Percentiles rank a stretch among this genome's conserved stretches.
Conservation (phyloP, 2,113 vertebrate genomes). For the Mixornis gularis region DNA sequence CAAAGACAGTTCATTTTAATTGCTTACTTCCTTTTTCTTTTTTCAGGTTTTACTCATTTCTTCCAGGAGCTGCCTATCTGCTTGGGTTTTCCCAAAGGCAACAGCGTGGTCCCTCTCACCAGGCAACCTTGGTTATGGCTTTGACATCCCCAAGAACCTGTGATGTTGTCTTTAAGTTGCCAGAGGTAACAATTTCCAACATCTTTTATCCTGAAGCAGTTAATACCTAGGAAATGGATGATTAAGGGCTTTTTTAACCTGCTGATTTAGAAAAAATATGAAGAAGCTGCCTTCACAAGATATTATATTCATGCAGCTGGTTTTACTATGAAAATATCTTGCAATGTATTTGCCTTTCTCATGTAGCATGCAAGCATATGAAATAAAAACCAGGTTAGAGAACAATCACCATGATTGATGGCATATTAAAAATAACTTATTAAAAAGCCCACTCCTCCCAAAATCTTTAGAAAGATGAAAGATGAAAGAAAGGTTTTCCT, state of each 20-base stretch:
- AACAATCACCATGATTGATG: not conserved
- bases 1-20: not conserved
- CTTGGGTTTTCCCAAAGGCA: slow-evolving; percentile 52
- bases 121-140: slow-evolving; percentile 67
- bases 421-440: not conserved
- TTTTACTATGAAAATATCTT: not conserved
- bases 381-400: not conserved
- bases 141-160: slow-evolving; percentile 67
- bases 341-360: not conserved
- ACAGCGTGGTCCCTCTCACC: slow-evolving; percentile 42
- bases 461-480: not conserved
- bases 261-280: not conserved
- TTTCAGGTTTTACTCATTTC: slow-evolving; percentile 64
- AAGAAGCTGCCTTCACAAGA: not conserved
- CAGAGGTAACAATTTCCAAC: slow-evolving; percentile 53
- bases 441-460: not conserved
- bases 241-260: not conserved
- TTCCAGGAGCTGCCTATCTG: slow-evolving; percentile 42
- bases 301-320: not conserved
- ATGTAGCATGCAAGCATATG: not conserved
- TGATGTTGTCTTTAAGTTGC: slow-evolving; percentile 67
- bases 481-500: not conserved
- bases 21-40: not conserved
- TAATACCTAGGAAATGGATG: not conserved
- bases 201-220: not conserved